phyloP scores from a whole-genome alignment of 2,113 vertebrate species.

The Lamprologus speciosus region DNA sequence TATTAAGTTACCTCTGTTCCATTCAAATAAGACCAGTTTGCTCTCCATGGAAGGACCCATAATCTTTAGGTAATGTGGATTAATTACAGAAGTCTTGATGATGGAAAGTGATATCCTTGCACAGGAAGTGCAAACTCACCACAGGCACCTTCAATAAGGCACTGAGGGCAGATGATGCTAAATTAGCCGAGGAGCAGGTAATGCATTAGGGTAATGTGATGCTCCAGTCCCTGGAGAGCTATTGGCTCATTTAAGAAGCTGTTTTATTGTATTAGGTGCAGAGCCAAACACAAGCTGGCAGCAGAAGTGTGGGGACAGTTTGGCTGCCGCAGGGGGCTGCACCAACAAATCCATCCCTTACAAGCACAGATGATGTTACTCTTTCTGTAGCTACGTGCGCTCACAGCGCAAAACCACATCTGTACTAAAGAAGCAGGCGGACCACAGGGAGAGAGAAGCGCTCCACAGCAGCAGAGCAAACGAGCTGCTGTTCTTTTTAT shows the following conservation, averaged over 20 bases:
- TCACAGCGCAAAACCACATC: neutral
- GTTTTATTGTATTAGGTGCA: neutral
- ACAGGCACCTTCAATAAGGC: neutral
- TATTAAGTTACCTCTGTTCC: neutral
- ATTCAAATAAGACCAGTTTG: neutral
- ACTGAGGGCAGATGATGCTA: neutral
- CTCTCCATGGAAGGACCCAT: neutral
- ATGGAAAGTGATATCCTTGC: neutral
- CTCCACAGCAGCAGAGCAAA: neutral
- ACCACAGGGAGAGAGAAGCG: neutral
- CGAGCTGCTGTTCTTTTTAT: neutral
- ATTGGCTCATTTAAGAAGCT: neutral
- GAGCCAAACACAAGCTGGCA: neutral
- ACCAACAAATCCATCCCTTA: neutral
- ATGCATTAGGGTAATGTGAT: neutral
- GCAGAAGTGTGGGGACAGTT: neutral
- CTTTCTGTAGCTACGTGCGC: neutral
- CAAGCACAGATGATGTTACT: neutral
- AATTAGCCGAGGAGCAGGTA: neutral
- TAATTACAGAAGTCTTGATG: neutral
- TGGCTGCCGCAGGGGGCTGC: neutral
- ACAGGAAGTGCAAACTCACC: neutral
- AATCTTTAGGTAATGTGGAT: neutral
- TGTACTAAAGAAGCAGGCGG: neutral
- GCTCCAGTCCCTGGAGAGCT: neutral